phyloP scores from a whole-genome alignment of 2,113 vertebrate genomes.

The Prunella himalayana region DNA sequence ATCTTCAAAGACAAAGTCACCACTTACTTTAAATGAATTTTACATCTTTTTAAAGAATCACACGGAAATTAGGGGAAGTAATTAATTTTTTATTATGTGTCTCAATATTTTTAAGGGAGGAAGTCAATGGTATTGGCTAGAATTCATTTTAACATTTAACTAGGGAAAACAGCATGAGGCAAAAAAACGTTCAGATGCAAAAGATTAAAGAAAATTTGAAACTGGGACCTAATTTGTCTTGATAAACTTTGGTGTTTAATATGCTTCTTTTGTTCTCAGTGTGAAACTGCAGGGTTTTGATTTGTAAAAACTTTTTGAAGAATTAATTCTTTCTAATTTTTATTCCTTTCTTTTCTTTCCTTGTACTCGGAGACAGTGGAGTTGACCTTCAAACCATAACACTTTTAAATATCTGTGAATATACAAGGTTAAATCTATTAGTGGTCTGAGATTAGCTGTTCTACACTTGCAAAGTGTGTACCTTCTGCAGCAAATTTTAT shows the following conservation, averaged over 20 bases:
- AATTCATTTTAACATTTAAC: conserved; percentile 92
- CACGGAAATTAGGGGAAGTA: conserved; percentile 99
- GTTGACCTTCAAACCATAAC: conserved; percentile 79
- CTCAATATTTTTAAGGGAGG: conserved; percentile 90
- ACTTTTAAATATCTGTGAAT: conserved; percentile 73
- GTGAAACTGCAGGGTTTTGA: conserved; percentile 84
- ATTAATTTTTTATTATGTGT: conserved; percentile 99
- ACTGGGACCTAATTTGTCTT: conserved; percentile 95
- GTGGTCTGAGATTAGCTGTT: conserved; percentile 65
- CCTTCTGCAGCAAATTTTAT: conserved; percentile 60
- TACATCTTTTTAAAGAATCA: conserved; percentile 99
- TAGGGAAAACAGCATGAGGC: conserved; percentile 86
- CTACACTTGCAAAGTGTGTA: conserved; percentile 26
- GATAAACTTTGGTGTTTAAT: conserved; percentile 99
- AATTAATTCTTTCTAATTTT: conserved; percentile 83
- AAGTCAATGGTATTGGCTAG: conserved; percentile 87
- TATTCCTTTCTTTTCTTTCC: conserved; percentile 75
- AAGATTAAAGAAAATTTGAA: conserved; percentile 98
- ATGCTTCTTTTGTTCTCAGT: conserved; percentile 96
- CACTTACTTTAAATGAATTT: conserved; percentile 99
- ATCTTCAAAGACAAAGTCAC: conserved; percentile 99
- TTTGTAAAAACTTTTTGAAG: conserved; percentile 85
- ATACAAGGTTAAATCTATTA: conserved; percentile 77
- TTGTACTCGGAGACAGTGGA: conserved; percentile 69
- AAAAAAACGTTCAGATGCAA: conserved; percentile 90